Conservation (phyloP, 2,888 invertebrate species). For the Meiosimyza platycephala region DNA sequence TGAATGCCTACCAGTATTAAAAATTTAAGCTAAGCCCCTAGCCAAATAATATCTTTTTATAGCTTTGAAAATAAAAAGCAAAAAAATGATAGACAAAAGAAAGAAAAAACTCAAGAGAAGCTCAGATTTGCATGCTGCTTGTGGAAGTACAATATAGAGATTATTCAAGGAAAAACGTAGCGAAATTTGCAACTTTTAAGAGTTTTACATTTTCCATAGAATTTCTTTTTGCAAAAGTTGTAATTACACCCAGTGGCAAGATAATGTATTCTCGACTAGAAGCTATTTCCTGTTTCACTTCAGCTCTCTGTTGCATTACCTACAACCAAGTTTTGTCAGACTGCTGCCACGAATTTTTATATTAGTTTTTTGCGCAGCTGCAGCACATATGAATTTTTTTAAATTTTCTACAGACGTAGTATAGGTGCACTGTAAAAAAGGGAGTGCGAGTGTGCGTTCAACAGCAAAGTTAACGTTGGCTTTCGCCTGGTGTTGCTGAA, state of each 20-base stretch:
- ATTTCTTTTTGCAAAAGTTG: conserved; percentile 26
- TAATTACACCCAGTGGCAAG: conserved; percentile 33
- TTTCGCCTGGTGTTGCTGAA: neutral
- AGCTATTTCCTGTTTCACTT: neutral
- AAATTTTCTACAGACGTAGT: no score
- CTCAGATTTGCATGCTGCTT: conserved; percentile 15
- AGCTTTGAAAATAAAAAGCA: neutral
- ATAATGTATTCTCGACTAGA: conserved; percentile 2
- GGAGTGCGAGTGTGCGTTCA: no score
- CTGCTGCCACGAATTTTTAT: neutral
- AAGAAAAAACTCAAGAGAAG: neutral
- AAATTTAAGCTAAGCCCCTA: neutral
- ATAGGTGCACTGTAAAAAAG: no score
- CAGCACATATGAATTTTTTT: conserved; percentile 5
- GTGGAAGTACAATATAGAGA: neutral
- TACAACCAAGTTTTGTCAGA: neutral
- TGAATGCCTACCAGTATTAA: neutral
- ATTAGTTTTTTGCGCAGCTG: conserved; percentile 16
- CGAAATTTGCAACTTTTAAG: conserved; percentile 26
- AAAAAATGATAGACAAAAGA: neutral
- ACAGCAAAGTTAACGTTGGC: no score
- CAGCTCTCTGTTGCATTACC: neutral
- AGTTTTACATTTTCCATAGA: conserved; percentile 21
- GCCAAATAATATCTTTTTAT: neutral
- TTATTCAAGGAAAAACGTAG: conserved; percentile 7